Evolutionary conservation across 2,113 vertebrate species (phyloP), one percentile per base, ranked within the genome.

Genomic region (Heterotilapia buettikoferi): DNA sequence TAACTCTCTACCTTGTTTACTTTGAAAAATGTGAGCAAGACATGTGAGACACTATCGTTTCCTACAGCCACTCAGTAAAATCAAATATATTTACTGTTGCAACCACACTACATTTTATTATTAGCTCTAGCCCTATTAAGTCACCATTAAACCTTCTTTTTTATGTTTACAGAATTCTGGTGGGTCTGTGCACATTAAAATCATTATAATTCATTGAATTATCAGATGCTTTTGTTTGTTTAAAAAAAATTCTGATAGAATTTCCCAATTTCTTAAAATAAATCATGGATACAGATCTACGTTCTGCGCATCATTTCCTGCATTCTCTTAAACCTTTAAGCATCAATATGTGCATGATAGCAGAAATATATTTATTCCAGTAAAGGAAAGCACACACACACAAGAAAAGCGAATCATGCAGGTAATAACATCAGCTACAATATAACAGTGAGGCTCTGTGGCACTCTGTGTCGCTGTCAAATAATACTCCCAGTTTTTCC

Each of bases 281-380:
- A 38, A 13, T 66, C 63, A 13, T 0, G 19, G 19, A 40, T 0
- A 40, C 63, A 40, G 11, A 40, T 40, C 11, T 13, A 21, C 1
- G 1, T 68, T 0, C 33, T 68, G 63, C 1, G 1, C 63, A 21
- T 68, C 4, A 40, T 68, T 68, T 4, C 33, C 63, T 68, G 61
- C 19, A 66, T 38, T 38, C 19, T 66, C 10, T 66, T 38, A n/a
- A 38, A 66, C 19, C 61, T 66, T 66, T 38, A 66, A 38, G 61
- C 61, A 66, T 66, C 33, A n/a, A 21, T 5, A 66, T 38, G 10
- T 66, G 19, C 19, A 38, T n/a, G 6, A 38, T 3, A n/a, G 31
- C 18, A 66, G 61, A 36, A 73, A 43, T 2, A 5, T 73, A 24
- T 26, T 45, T 26, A 73, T 73, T 73, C 7, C 5, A 45, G 40